Conservation (phyloP, 2,113 vertebrate species). For the Thamnophis sirtalis region DNA sequence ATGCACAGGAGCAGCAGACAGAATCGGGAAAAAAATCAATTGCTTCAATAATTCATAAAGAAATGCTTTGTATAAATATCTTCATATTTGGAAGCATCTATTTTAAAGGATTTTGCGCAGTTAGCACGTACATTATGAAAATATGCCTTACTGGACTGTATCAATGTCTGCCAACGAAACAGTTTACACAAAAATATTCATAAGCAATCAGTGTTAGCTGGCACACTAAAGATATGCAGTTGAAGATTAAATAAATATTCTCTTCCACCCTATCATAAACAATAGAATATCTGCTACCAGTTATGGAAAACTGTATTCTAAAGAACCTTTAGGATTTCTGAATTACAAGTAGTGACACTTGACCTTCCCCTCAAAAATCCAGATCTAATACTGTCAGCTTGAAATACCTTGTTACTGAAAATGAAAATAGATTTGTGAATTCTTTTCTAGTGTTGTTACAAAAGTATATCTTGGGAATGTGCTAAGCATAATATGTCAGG, state of each 20-base stretch:
- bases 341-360: background rate
- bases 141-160: background rate
- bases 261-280: background rate
- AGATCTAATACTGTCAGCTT: background rate
- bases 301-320: background rate
- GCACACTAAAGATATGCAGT: background rate
- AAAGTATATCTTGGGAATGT: background rate
- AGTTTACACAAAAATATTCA: background rate
- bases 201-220: background rate
- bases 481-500: background rate
- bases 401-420: background rate
- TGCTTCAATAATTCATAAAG: background rate
- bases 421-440: background rate
- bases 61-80: background rate
- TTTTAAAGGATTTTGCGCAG: background rate
- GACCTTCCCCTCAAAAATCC: background rate
- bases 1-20: background rate
- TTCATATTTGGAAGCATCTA: background rate
- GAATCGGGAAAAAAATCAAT: background rate
- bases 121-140: background rate
- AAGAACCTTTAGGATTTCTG: background rate
- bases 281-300: background rate
- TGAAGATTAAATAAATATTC: background rate
- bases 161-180: background rate
- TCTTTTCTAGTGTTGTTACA: background rate